phyloP scores from a whole-genome alignment of 2,888 invertebrate species.

The Perizoma flavofasciatum region DNA sequence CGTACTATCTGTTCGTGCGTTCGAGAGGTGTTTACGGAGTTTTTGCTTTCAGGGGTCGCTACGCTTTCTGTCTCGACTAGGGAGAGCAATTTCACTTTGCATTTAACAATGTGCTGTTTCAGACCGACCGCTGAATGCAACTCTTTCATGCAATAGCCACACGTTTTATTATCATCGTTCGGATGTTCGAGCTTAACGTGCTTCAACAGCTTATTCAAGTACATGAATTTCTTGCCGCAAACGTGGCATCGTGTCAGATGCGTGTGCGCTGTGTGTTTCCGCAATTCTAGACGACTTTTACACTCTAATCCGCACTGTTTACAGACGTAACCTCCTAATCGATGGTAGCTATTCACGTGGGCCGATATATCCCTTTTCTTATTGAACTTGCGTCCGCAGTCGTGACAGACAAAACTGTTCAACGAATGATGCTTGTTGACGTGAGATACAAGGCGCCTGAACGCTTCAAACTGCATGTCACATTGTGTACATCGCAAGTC shows the following conservation, averaged over 20 bases:
- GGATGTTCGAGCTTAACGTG: conserved; percentile 63
- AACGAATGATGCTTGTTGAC: conserved; percentile 61
- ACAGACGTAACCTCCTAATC: conserved; percentile 61
- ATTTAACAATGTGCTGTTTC: conserved; percentile 61
- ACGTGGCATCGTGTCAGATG: conserved; percentile 64
- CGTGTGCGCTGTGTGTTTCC: conserved; percentile 54
- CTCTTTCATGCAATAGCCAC: conserved; percentile 63
- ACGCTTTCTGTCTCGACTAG: conserved; percentile 49
- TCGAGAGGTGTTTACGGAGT: conserved; percentile 10
- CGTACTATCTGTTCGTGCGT: conserved; percentile 44
- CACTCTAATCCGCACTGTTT: conserved; percentile 59
- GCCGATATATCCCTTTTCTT: conserved; percentile 61
- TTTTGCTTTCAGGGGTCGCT: neutral
- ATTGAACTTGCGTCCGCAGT: conserved; percentile 63
- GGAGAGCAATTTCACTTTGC: conserved; percentile 53
- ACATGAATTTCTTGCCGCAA: conserved; percentile 57
- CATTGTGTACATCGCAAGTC: conserved; percentile 64
- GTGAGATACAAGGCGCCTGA: conserved; percentile 63
- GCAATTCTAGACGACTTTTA: conserved; percentile 37
- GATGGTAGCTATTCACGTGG: conserved; percentile 62
- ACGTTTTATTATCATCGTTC: conserved; percentile 55
- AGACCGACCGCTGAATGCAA: conserved; percentile 61
- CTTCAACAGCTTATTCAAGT: conserved; percentile 54
- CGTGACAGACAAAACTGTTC: conserved; percentile 62
- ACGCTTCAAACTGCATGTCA: conserved; percentile 59